phyloP scores from a whole-genome alignment of 92 coral and sea anemone genomes.

The Isaurus tuberculatus region DNA sequence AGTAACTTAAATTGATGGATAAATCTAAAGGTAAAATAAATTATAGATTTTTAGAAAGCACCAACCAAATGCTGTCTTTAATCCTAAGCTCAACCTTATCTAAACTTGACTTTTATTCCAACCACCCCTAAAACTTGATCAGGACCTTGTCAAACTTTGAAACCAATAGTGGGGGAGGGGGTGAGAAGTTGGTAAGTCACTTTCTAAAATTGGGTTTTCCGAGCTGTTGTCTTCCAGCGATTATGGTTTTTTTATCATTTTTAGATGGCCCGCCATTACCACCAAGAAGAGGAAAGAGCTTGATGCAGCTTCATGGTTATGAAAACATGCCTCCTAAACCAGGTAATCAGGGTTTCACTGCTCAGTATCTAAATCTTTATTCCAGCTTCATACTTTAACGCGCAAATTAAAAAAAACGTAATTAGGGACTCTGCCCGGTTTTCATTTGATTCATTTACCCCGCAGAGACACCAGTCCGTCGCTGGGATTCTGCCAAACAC shows the following conservation, averaged over 20 bases:
- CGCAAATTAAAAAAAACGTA: too few species aligned
- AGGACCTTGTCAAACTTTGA: too few species aligned
- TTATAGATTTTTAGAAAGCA: too few species aligned
- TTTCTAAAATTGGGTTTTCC: neutral
- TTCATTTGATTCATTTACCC: neutral
- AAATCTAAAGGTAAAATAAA: too few species aligned
- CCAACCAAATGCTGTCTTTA: too few species aligned
- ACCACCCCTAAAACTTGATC: too few species aligned
- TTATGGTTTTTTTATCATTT: neutral
- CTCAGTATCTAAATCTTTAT: neutral
- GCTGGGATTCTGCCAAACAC: neutral
- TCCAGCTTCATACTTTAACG: neutral
- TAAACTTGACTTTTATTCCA: too few species aligned
- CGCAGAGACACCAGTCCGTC: neutral
- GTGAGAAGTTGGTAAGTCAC: neutral
- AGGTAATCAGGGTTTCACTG: neutral
- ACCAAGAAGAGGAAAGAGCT: conserved; percentile 43
- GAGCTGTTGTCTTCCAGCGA: too few species aligned
- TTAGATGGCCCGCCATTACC: conserved; percentile 48
- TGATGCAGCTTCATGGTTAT: conserved; percentile 43
- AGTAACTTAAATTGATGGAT: too few species aligned
- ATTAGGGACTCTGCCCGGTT: neutral
- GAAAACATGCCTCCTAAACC: conserved; percentile 61
- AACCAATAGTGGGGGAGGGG: too few species aligned
- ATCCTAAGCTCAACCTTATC: too few species aligned